Conservation (phyloP, 2,888 invertebrate species). For the Volucella inanis region DNA sequence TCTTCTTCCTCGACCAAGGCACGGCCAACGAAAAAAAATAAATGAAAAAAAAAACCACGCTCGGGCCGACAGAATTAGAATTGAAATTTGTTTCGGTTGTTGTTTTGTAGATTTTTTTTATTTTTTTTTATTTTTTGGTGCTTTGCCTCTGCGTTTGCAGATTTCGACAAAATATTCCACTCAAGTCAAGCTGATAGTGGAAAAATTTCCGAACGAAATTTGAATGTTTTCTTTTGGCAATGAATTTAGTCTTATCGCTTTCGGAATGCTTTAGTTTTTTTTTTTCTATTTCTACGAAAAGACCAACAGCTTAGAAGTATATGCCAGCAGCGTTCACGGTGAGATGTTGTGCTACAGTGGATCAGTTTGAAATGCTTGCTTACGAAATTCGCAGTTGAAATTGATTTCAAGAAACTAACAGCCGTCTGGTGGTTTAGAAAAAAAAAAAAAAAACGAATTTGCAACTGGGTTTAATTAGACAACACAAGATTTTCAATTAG, state of each 20-base stretch:
- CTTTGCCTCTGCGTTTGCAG: background rate
- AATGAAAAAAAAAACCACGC: background rate
- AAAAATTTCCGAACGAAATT: slow-evolving; percentile 26
- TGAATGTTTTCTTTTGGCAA: slow-evolving; percentile 29
- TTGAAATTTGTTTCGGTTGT: slow-evolving; percentile 1
- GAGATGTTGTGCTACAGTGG: too few relatives aligned
- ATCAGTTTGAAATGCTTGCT: too few relatives aligned
- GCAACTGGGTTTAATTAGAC: too few relatives aligned
- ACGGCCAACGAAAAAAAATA: slow-evolving; percentile 2
- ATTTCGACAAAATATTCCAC: slow-evolving; percentile 49
- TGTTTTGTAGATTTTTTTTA: background rate
- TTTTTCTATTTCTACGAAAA: background rate
- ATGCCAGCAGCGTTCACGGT: too few relatives aligned
- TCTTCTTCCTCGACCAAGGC: background rate
- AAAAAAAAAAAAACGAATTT: too few relatives aligned
- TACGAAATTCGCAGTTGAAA: too few relatives aligned
- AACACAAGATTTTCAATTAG: too few relatives aligned
- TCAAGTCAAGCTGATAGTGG: slow-evolving; percentile 37
- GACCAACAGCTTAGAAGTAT: background rate
- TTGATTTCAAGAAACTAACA: too few relatives aligned
- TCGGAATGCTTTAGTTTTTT: background rate
- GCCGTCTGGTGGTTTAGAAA: too few relatives aligned
- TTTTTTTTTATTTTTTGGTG: background rate
- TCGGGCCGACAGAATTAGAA: slow-evolving; percentile 29
- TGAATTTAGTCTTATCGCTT: slow-evolving; percentile 33